Evolutionary conservation across 2,888 invertebrate species (phyloP), one percentile per base, ranked within the genome.

Genomic region (Harpalus rufipes): DNA sequence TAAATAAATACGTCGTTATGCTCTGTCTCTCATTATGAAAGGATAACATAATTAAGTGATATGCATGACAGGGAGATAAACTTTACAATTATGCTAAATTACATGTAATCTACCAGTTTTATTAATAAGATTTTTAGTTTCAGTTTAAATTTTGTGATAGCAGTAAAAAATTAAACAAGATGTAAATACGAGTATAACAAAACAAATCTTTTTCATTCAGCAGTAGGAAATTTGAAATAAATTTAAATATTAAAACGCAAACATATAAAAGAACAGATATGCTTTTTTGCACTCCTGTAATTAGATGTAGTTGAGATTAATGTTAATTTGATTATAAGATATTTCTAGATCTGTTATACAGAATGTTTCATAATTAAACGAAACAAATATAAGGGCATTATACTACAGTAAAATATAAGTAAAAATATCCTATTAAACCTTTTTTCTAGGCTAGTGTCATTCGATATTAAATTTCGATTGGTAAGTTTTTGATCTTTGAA

Each of bases 1-100:
- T 63, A 63, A 63, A 63, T 63, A 63, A 63, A 63, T 63, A 63
- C 63, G 21, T 63, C 63, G 21, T 63, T 63, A 12, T 12, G 21
- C 5, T 10, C 1, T 25, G 63, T 12, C 25, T 63, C 63, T 63
- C 63, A 18, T 63, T 8, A 25, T 63, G 21, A 25, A 16, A 10
- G 25, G 63, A 63, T 25, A 63, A 63, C 12, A 12, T 63, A 63
- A 63, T 63, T 63, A 59, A 59, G 18, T 14, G 59, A 14, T 12
- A 51, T 51, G 12, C 44, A 51, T 51, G 44, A 10, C 44, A 51
- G 44, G 2, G 12, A 51, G 1, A 51, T 51, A 51, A 51, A 51
- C 44, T 51, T 51, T 12, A 51, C 10, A 51, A 51, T 51, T 51
- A 51, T 12, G 12, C 44, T 51, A 12, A 51, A 51, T 51, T 51